Evolutionary conservation across 2,888 invertebrate genomes (phyloP), one percentile per base, ranked within the genome.

Genomic region (Calameuta idolon): DNA sequence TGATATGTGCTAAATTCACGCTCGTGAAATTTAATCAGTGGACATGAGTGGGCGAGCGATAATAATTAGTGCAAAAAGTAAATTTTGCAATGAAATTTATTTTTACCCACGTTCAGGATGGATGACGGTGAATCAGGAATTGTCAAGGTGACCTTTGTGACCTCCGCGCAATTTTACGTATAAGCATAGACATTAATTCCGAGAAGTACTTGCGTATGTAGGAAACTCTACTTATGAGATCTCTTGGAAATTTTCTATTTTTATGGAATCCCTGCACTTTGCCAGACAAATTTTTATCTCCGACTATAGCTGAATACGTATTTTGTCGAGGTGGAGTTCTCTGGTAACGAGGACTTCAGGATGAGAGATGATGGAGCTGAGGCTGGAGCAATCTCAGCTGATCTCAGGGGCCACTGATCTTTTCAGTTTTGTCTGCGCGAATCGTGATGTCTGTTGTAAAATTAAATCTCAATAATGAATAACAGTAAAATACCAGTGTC

Each of bases 351-450:
- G 71, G 33, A 71, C 34, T 71, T 71, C 31, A 31, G 31, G 11
- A 33, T 73, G 73, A 75, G n/a, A 73, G 34, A 76, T 31, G 75
- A 73, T 33, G 76, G 75, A 33, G 3, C 33, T 40, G 76, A 30
- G 34, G 68, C 73, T 75, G 15, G 71, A 78, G 71, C 78, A 76
- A 76, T 76, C 78, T 78, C 78, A 76, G 78, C 75, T 78, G 78
- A 78, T 76, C 73, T 71, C 76, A 33, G 73, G 55, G 75, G 33
- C 33, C 12, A 71, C 71, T 23, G 71, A 34, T 71, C 31, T 23
- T 71, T 31, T 31, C 71, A 31, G 75, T 77, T 77, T 40, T 69
- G 37, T 34, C 69, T 75, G 55, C 69, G 69, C 71, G 55, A 75
- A 55, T 77, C 69, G 30, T 71, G 71, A 40, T 69, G 5, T 37